phyloP scores from a whole-genome alignment of 1,140 invertebrate genomes.

The Megalopta genalis region DNA sequence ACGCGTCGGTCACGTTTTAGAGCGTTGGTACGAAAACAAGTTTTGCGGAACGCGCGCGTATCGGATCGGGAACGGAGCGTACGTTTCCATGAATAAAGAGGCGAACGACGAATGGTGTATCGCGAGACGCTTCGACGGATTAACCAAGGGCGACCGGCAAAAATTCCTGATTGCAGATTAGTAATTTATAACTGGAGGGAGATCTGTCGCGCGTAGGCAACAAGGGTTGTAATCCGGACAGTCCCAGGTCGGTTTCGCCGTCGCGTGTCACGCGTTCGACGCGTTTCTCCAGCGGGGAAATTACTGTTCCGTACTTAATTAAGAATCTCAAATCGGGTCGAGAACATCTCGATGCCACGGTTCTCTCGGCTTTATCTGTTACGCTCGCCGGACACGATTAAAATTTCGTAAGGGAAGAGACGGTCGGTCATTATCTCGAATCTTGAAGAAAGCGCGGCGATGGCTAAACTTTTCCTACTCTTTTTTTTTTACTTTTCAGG shows the following conservation, averaged over 20 bases:
- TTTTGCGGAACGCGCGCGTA: background rate
- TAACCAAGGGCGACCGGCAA: background rate
- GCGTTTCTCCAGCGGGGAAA: background rate
- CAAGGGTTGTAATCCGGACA: constrained; percentile 9
- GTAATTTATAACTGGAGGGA: background rate
- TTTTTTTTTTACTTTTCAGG: too few relatives aligned
- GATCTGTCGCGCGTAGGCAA: background rate
- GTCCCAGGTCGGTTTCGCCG: background rate
- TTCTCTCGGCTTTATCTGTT: too few relatives aligned
- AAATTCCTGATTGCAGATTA: constrained; percentile 7
- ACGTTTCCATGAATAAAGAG: background rate
- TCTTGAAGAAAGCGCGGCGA: too few relatives aligned
- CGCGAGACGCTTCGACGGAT: background rate
- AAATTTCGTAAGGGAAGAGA: background rate
- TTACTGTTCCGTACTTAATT: constrained; percentile 13
- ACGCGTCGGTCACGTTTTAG: background rate
- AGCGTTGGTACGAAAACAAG: background rate
- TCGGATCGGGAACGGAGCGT: background rate
- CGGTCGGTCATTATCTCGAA: too few relatives aligned
- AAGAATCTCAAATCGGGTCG: constrained; percentile 15
- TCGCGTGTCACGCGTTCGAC: background rate
- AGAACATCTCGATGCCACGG: background rate
- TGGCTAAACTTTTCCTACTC: too few relatives aligned
- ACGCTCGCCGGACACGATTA: background rate
- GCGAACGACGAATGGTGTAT: background rate